phyloP scores from a whole-genome alignment of 1,140 invertebrate species.

The Drosophila watanabei region DNA sequence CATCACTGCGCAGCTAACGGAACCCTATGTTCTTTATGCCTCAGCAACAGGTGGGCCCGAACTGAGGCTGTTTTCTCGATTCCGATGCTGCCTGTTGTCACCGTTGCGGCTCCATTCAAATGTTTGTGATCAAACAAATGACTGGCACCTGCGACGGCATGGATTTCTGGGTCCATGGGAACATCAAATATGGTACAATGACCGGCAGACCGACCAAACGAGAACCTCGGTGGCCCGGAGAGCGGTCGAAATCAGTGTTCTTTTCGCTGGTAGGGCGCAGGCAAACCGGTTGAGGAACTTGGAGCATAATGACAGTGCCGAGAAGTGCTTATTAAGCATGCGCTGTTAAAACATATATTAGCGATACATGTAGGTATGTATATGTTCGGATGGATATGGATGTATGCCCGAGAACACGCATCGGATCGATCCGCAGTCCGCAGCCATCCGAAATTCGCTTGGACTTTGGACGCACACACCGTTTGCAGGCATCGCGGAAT shows the following conservation, averaged over 20 bases:
- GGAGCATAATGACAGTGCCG: conserved; percentile 50
- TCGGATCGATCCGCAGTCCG: conserved; percentile 32
- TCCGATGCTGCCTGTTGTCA: conserved; percentile 19
- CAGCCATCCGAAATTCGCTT: conserved; percentile 33
- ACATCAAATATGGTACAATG: conserved; percentile 53
- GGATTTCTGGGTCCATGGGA: conserved; percentile 14
- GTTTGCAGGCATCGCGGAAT: conserved; percentile 55
- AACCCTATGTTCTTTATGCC: conserved; percentile 44
- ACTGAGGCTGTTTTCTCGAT: conserved; percentile 21
- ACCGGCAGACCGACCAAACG: conserved; percentile 38
- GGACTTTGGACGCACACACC: conserved; percentile 68
- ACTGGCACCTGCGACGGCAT: conserved; percentile 14
- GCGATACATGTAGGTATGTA: conserved; percentile 1
- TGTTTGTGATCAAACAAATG: conserved; percentile 71
- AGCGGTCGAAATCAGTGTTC: conserved; percentile 23
- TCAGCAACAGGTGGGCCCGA: conserved; percentile 58
- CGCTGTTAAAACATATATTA: conserved; percentile 62
- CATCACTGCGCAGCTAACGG: conserved; percentile 54
- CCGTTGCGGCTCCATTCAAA: conserved; percentile 50
- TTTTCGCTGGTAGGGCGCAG: conserved; percentile 15
- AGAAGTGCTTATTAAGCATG: conserved; percentile 75
- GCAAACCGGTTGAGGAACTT: conserved; percentile 69
- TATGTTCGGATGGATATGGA: background rate
- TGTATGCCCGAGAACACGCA: conserved; percentile 12
- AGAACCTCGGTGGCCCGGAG: conserved; percentile 38